These are phyloP conservation scores for Tachuris rubrigastra DNA, from an alignment of 2,113 vertebrate species.

Conservation along the genomic window DNA sequence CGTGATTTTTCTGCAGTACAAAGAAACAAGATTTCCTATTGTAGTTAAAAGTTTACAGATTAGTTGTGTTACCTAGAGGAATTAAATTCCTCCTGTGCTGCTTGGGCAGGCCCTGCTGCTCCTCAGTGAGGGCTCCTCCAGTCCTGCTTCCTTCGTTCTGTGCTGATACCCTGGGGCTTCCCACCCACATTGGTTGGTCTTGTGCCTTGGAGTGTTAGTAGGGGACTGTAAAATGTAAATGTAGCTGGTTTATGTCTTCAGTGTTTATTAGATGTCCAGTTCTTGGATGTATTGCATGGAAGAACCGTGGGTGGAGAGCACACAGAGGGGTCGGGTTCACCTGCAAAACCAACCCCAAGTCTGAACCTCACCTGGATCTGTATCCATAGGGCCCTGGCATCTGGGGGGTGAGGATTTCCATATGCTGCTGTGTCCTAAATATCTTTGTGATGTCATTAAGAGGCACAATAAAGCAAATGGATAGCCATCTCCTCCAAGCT, in stretches of 20 bases:
- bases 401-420: not conserved
- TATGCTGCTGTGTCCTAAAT: not conserved
- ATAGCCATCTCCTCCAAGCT: not conserved
- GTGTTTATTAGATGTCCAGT: not conserved
- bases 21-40: not conserved
- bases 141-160: not conserved
- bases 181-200: accelerated
- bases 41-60: not conserved
- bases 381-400: not conserved
- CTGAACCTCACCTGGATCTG: not conserved
- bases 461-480: not conserved
- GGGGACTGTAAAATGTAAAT: not conserved
- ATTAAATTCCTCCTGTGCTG: not conserved
- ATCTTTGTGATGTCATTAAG: not conserved
- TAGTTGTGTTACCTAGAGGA: not conserved
- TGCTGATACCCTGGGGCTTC: not conserved
- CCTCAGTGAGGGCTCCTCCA: accelerated
- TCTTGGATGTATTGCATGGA: not conserved
- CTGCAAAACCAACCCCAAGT: not conserved
- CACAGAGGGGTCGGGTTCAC: not conserved
- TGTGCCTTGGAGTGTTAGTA: not conserved
- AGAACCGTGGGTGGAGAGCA: not conserved
- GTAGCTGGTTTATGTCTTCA: not conserved
- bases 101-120: not conserved
- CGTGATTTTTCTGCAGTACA: not conserved